Evolutionary conservation across 2,113 vertebrate genomes (phyloP), one percentile per base, ranked within the genome.

Genomic region (Suricata suricatta): DNA sequence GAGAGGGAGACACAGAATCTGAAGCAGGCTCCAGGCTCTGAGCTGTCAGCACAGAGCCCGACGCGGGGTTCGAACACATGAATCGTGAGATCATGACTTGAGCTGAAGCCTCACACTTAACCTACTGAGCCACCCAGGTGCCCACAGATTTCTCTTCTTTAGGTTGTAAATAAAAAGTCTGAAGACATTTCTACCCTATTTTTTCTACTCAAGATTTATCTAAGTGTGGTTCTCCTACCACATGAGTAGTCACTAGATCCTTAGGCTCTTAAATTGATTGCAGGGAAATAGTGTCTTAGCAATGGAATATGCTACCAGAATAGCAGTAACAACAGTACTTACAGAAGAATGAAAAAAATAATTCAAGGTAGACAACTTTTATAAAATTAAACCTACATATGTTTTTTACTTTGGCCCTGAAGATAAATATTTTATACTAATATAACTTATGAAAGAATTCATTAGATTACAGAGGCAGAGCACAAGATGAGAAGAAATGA

Each of bases 311-410:
- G 44, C 81, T 77, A 25, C n/a, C 2, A n/a, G 64, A 97, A 76
- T 68, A 83, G 57, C 77, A 96, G 86, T 95, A 72, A 94, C 80
- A 88, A 96, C 38, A 52, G 16, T 63, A 52, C 31, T 54, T 57
- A 6, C 72, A n/a, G 64, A 96, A 84, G 29, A 95, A 96, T 29
- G 68, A 50, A 33, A 57, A 80, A 60, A 64, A 95, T 52, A 60
- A n/a, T 91, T 92, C 85, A 84, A 96, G 69, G 60, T 86, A 87
- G 50, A 81, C 21, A 52, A 54, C 77, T 95, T 93, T 93, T 96
- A 7, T 25, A 93, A 89, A 97, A 92, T 97, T 95, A 96, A 98
- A 96, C 6, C 33, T 35, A 35, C 66, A 80, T 71, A 72, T 91
- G 16, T 92, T 95, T 95, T 91, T 96, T 92, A 92, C 60, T 93